Evolutionary conservation across 2,888 invertebrate genomes (phyloP).

Genomic region (Ethmia dodecea): DNA sequence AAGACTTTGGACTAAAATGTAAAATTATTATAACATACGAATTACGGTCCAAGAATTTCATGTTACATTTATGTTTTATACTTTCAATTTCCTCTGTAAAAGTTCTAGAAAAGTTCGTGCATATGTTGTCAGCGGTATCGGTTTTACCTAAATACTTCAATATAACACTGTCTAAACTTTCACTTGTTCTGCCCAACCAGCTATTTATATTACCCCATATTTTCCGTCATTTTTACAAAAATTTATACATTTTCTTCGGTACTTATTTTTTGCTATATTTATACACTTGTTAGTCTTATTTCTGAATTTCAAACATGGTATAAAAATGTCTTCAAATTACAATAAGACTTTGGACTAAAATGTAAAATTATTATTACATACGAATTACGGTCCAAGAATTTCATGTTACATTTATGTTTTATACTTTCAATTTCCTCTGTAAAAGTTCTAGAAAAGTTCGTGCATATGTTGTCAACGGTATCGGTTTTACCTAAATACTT

Average conservation of each 20-base stretch:
- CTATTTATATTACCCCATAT: not conserved
- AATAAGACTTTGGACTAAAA: no score
- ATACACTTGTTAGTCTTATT: no score
- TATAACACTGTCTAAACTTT: not conserved
- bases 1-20: no score
- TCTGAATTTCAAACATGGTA: no score
- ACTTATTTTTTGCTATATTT: no score
- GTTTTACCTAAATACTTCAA: constrained; percentile 3
- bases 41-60: not conserved
- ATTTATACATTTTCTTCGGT: no score
- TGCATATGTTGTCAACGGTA: not conserved
- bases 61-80: constrained; percentile 1
- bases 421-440: constrained; percentile 1
- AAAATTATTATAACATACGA: no score
- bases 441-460: constrained; percentile 1
- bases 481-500: constrained; percentile 5
- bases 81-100: constrained; percentile 2
- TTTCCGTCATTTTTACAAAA: no score
- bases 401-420: constrained; percentile 1
- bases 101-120: not conserved
- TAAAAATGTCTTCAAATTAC: no score
- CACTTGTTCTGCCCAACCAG: not conserved
- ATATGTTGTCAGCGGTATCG: not conserved
- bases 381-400: not conserved
- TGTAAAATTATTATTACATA: no score